These are phyloP conservation scores for Pocota personata DNA, from an alignment of 2,888 invertebrate species.

Conservation along the genomic window DNA sequence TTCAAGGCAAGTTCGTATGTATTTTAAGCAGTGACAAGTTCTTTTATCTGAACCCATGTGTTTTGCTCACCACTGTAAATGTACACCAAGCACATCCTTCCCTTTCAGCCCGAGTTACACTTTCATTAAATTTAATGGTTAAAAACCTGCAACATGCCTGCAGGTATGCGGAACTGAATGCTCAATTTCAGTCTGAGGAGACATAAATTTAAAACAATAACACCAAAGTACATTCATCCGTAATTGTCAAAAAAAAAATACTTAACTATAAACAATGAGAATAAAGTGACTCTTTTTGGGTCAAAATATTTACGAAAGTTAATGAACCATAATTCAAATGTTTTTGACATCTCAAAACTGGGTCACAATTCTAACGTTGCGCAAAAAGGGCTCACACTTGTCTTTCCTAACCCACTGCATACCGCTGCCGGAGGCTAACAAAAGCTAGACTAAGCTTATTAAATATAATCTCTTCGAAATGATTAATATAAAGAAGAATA, in stretches of 20 bases:
- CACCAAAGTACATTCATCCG: slow-evolving; percentile 23
- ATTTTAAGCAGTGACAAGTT: not conserved
- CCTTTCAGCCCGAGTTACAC: not conserved
- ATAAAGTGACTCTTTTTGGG: slow-evolving; percentile 31
- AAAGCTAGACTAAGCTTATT: not conserved
- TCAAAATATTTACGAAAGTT: slow-evolving; percentile 43
- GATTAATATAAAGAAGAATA: not conserved
- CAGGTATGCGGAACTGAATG: slow-evolving; percentile 35
- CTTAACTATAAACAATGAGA: slow-evolving; percentile 6
- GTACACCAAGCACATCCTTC: not conserved
- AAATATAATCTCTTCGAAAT: not conserved
- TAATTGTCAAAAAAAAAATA: not conserved
- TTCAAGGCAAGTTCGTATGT: not conserved
- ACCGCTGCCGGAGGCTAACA: not conserved
- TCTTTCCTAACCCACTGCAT: not conserved
- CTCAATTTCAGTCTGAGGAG: not conserved
- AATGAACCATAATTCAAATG: slow-evolving; percentile 38
- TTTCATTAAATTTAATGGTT: slow-evolving; percentile 30
- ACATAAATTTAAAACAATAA: slow-evolving; percentile 17
- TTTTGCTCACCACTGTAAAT: not conserved
- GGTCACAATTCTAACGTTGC: not conserved
- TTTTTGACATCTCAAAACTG: slow-evolving; percentile 34
- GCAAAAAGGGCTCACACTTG: not conserved
- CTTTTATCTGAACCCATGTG: not conserved
- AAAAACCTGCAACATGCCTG: not conserved